Conservation (phyloP, 2,888 invertebrate genomes). For the Homarus gammarus region DNA sequence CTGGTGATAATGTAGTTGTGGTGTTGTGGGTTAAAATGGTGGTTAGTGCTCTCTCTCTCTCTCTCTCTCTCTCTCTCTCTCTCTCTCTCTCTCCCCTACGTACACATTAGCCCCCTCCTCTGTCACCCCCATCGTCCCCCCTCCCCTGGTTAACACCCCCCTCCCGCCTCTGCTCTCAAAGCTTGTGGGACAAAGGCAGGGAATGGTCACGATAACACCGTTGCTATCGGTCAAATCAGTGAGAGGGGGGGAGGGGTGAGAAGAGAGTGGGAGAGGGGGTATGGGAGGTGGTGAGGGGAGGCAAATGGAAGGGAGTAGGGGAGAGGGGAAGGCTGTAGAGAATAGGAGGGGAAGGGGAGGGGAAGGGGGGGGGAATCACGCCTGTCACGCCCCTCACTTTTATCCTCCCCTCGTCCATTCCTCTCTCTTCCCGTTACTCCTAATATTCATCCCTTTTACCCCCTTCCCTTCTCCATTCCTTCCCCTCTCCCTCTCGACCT, state of each 20-base stretch:
- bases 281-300: neutral
- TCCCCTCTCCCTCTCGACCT: no score
- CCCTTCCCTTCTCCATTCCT: no score
- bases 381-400: no score
- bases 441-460: no score
- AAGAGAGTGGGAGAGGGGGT: neutral
- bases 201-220: slow-evolving; percentile 32
- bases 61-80: slow-evolving; percentile 22
- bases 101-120: neutral
- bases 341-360: neutral
- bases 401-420: no score
- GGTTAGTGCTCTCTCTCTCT: no score
- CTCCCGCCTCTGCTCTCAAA: neutral
- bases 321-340: neutral
- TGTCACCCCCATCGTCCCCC: neutral
- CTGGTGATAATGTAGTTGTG: no score
- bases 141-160: neutral
- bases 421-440: no score
- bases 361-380: neutral
- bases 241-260: neutral
- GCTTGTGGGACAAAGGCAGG: slow-evolving; percentile 18
- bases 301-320: neutral
- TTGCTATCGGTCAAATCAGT: slow-evolving; percentile 31
- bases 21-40: no score
- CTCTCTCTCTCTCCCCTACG: slow-evolving; percentile 1